Conservation (phyloP, 1,140 invertebrate genomes). For the Penaeus vannamei region DNA sequence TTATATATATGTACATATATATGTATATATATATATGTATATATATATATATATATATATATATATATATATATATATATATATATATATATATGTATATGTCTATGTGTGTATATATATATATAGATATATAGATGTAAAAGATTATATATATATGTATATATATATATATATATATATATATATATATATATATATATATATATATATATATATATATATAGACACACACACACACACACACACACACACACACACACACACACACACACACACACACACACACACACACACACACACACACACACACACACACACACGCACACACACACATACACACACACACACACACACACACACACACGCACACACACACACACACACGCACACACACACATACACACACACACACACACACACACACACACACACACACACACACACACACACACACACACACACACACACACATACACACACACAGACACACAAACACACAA, state of each 20-base stretch:
- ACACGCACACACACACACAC: neutral
- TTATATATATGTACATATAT: neutral
- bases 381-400: neutral
- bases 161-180: slow-evolving; percentile 37
- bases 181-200: neutral
- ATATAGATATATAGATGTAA: too few species aligned
- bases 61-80: neutral
- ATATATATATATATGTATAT: slow-evolving; percentile 19
- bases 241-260: too few species aligned
- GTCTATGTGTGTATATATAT: neutral
- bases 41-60: too few species aligned
- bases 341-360: neutral
- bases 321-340: neutral
- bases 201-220: too few species aligned
- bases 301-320: neutral
- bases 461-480: slow-evolving; percentile 23
- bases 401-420: slow-evolving; percentile 19
- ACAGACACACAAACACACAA: slow-evolving; percentile 66
- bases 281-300: neutral
- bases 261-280: too few species aligned
- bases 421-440: slow-evolving; percentile 19
- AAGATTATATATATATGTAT: neutral
- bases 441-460: slow-evolving; percentile 14
- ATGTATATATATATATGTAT: too few species aligned
- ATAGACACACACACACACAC: too few species aligned